Percentiles rank a stretch among this genome's conserved stretches.
phyloP scores from a whole-genome alignment of 2,888 invertebrate genomes.

The Cheilosia soror region DNA sequence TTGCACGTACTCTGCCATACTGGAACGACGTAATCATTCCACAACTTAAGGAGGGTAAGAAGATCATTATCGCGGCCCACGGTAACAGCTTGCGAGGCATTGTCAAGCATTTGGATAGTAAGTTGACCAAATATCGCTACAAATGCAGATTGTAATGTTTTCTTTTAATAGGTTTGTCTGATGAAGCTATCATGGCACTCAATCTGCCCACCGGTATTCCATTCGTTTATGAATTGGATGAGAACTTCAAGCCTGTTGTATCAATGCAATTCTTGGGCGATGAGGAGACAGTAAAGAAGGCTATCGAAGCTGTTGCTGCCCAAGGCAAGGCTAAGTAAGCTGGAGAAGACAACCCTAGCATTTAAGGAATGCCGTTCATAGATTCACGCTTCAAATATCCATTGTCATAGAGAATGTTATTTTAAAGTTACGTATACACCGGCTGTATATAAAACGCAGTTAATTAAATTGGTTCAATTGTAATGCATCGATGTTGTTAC shows the following conservation, averaged over 20 bases:
- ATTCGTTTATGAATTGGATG: constrained; percentile 91
- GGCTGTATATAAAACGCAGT: constrained; percentile 21
- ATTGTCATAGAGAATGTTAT: constrained; percentile 19
- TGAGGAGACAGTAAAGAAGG: constrained; percentile 91
- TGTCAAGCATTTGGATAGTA: constrained; percentile 94
- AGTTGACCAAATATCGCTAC: constrained; percentile 78
- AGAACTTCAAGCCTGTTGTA: constrained; percentile 89
- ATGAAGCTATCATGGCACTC: constrained; percentile 90
- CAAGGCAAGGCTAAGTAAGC: constrained; percentile 90
- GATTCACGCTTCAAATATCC: constrained; percentile 20
- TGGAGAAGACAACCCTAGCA: constrained; percentile 76
- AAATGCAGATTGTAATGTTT: not conserved
- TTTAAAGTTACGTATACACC: constrained; percentile 17
- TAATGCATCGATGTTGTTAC: constrained; percentile 49
- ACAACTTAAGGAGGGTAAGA: constrained; percentile 92
- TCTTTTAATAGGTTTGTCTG: constrained; percentile 86
- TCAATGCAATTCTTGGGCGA: constrained; percentile 93
- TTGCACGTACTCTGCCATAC: constrained; percentile 93
- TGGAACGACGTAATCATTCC: constrained; percentile 92
- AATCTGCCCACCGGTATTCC: constrained; percentile 93
- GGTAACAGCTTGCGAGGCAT: constrained; percentile 95
- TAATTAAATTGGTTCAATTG: constrained; percentile 50
- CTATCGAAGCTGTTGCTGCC: constrained; percentile 92
- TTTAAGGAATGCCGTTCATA: constrained; percentile 51
- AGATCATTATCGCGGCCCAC: constrained; percentile 93